phyloP scores from a whole-genome alignment of 2,888 invertebrate genomes.

The Hirudinaria manillensis region DNA sequence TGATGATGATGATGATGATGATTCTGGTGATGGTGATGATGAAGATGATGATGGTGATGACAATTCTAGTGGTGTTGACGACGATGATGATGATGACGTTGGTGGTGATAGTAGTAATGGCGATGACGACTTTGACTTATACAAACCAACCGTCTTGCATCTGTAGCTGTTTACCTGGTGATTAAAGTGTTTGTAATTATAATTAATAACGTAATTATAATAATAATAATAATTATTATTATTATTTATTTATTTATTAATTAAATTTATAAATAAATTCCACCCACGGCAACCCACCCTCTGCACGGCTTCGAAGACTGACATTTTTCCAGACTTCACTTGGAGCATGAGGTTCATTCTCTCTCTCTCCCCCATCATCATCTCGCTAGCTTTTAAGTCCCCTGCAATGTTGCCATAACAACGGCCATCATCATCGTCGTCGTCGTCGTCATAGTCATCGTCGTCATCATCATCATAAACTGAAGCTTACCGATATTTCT shows the following conservation, averaged over 20 bases:
- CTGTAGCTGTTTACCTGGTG: too few relatives aligned
- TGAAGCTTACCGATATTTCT: too few relatives aligned
- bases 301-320: conserved; percentile 50
- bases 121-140: neutral
- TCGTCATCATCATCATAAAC: neutral
- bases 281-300: conserved; percentile 40
- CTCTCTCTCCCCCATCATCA: conserved; percentile 52
- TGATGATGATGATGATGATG: conserved; percentile 21
- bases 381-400: conserved; percentile 50
- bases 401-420: conserved; percentile 32
- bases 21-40: conserved; percentile 14
- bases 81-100: conserved; percentile 5
- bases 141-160: too few relatives aligned
- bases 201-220: neutral
- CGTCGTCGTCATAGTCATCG: neutral
- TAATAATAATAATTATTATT: neutral
- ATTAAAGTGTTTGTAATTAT: neutral
- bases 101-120: neutral
- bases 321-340: conserved; percentile 52
- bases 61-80: neutral
- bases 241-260: neutral
- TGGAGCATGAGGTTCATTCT: conserved; percentile 51
- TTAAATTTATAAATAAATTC: neutral
- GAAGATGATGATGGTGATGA: conserved; percentile 20
- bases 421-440: conserved; percentile 24